A percentile compares a stretch with the other conserved stretches of the same genome.
phyloP scores from a whole-genome alignment of 2,888 invertebrate genomes.

The Baronia brevicornis region DNA sequence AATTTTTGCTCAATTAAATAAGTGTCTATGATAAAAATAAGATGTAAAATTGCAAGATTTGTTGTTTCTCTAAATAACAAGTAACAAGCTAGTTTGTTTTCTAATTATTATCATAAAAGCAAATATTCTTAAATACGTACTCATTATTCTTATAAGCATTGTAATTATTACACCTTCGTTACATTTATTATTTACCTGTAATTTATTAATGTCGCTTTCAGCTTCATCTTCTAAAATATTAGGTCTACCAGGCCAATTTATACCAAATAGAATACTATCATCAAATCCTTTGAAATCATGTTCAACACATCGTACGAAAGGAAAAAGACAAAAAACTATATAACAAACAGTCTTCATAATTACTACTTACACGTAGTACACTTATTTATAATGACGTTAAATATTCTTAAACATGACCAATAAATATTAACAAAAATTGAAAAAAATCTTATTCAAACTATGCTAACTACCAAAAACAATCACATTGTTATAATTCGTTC shows the following conservation, averaged over 20 bases:
- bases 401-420: too few relatives aligned
- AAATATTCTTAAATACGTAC: too few relatives aligned
- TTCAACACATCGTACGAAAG: slow-evolving; percentile 42
- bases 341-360: slow-evolving; percentile 42
- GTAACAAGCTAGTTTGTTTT: too few relatives aligned
- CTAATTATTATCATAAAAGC: too few relatives aligned
- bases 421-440: too few relatives aligned
- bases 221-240: slow-evolving; percentile 36
- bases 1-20: too few relatives aligned
- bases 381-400: not conserved
- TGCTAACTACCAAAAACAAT: too few relatives aligned
- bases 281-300: slow-evolving; percentile 87
- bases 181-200: slow-evolving; percentile 37
- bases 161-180: too few relatives aligned
- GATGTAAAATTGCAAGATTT: not conserved
- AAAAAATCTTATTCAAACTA: too few relatives aligned
- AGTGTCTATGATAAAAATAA: too few relatives aligned
- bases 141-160: too few relatives aligned
- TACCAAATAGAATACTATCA: slow-evolving; percentile 86
- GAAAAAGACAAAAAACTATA: slow-evolving; percentile 33
- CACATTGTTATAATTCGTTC: too few relatives aligned
- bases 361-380: slow-evolving; percentile 16
- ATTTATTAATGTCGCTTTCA: slow-evolving; percentile 37
- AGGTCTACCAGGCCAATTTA: slow-evolving; percentile 82
- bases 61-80: not conserved